phyloP scores from a whole-genome alignment of 2,113 vertebrate genomes.

The Microcebus murinus region DNA sequence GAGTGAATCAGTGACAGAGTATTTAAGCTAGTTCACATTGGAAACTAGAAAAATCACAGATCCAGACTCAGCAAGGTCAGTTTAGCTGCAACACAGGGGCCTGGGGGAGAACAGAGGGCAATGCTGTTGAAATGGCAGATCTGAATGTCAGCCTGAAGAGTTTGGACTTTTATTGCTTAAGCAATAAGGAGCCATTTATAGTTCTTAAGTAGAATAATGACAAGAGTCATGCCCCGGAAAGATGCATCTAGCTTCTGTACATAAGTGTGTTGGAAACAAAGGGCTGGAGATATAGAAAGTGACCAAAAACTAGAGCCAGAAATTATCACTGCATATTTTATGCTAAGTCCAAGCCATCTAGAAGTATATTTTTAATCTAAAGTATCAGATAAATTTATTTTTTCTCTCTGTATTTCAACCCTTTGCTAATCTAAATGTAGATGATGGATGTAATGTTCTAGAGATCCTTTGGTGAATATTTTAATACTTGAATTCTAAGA shows the following conservation, averaged over 20 bases:
- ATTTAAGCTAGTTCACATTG: not conserved
- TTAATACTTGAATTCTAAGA: slow-evolving; percentile 13
- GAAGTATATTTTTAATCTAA: not conserved
- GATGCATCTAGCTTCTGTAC: not conserved
- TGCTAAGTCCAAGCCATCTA: not conserved
- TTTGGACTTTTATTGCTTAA: not conserved
- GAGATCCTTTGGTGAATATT: not conserved
- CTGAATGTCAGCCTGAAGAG: not conserved
- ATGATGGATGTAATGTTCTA: not conserved
- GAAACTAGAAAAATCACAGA: not conserved
- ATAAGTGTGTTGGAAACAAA: not conserved
- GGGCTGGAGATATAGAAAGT: rapidly evolving
- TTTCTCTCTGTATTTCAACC: not conserved
- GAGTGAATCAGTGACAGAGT: not conserved
- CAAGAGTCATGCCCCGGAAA: not conserved
- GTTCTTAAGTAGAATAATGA: not conserved
- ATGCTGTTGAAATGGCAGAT: not conserved
- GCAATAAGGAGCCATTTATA: not conserved
- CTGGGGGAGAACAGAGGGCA: not conserved
- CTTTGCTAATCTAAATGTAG: not conserved
- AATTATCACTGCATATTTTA: not conserved
- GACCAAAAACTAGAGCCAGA: not conserved
- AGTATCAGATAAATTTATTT: not conserved
- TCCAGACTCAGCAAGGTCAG: not conserved
- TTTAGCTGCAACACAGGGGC: not conserved